These are phyloP conservation scores for Takifugu bimaculatus DNA, from an alignment of 2,113 vertebrate species.

Conservation along the genomic window DNA sequence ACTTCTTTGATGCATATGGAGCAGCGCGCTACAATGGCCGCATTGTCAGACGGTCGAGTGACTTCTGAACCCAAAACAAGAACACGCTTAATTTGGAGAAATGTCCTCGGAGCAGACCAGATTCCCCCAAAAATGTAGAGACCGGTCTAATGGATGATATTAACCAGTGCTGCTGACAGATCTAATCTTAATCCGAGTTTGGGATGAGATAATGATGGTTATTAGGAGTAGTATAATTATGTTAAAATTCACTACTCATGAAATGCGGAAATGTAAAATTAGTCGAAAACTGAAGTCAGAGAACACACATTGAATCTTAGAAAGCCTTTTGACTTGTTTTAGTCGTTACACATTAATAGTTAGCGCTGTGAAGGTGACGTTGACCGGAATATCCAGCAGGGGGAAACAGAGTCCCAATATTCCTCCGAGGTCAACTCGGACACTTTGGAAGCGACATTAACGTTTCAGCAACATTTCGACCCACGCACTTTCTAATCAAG, in stretches of 20 bases:
- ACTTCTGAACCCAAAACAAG: slow-evolving; percentile 75
- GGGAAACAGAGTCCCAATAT: slow-evolving; percentile 59
- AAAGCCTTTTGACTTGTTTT: no score
- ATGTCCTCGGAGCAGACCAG: slow-evolving; percentile 39
- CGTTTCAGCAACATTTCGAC: no score
- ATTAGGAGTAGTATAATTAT: not conserved
- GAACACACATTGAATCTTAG: no score
- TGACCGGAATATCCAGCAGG: slow-evolving; percentile 52
- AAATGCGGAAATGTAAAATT: not conserved
- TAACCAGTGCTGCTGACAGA: slow-evolving; percentile 30
- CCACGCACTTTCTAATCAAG: no score
- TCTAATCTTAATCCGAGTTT: slow-evolving; percentile 25
- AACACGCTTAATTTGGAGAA: slow-evolving; percentile 70
- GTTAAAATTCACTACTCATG: not conserved
- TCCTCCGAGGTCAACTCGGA: slow-evolving; percentile 5
- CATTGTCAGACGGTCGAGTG: slow-evolving; percentile 69
- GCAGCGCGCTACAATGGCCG: slow-evolving; percentile 67
- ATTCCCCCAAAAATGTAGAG: slow-evolving; percentile 48
- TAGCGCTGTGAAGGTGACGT: not conserved
- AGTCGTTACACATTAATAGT: not conserved
- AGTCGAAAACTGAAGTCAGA: no score
- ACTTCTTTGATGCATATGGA: slow-evolving; percentile 76
- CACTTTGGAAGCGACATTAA: slow-evolving; percentile 5
- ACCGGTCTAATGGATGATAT: slow-evolving; percentile 15
- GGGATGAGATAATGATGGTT: not conserved